Percentiles rank a stretch among this genome's conserved stretches.
These are phyloP conservation scores for Marmota flaviventris DNA, from an alignment of 2,113 vertebrate species.

Conservation along the genomic window DNA sequence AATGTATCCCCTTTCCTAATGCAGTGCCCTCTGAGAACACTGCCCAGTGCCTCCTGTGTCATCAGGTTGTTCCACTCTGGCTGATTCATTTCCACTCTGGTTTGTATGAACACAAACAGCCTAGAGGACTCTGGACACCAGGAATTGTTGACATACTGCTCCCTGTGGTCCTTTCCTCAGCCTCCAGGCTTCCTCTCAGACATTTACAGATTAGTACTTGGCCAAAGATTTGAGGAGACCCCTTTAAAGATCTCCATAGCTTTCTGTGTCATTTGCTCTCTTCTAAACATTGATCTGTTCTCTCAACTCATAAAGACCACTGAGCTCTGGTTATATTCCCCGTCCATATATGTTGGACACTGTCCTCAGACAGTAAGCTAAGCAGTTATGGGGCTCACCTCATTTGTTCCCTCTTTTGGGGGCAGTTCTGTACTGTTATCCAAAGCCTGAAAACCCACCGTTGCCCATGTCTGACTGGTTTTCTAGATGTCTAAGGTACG, in stretches of 20 bases:
- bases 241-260: neutral
- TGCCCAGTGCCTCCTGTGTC: neutral
- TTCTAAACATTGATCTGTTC: neutral
- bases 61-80: neutral
- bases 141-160: neutral
- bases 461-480: slow-evolving; percentile 5
- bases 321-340: neutral
- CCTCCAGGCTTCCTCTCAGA: neutral
- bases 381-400: neutral
- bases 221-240: neutral
- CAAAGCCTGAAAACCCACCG: neutral
- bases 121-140: neutral
- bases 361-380: neutral
- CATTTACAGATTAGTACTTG: neutral
- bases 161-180: neutral
- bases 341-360: neutral
- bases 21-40: neutral
- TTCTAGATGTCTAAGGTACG: neutral
- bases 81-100: neutral
- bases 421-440: neutral
- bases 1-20: neutral
- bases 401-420: neutral
- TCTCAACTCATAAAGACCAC: neutral
- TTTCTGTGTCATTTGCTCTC: neutral
- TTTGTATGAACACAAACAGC: neutral